phyloP scores from a whole-genome alignment of 1,140 invertebrate species.

The Wiebesia pumilae region DNA sequence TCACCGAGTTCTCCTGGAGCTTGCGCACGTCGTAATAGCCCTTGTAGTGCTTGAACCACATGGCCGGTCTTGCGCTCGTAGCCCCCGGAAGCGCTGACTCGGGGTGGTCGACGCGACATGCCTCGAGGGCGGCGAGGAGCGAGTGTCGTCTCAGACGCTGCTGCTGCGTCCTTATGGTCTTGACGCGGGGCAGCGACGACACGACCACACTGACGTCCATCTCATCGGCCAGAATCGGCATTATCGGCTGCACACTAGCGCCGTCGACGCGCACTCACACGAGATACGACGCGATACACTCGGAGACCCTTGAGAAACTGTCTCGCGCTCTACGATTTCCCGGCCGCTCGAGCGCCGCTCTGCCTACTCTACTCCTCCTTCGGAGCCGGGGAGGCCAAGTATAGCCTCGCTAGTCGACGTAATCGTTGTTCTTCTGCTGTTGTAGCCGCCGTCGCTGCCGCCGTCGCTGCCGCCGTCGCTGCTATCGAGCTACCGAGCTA shows the following conservation, averaged over 20 bases:
- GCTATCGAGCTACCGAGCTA: constrained; percentile 9
- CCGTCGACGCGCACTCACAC: constrained; percentile 14
- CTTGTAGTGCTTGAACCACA: constrained; percentile 68
- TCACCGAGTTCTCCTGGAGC: constrained; percentile 64
- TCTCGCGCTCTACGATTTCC: constrained; percentile 52
- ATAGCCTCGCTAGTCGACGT: constrained; percentile 58
- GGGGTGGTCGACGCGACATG: neutral
- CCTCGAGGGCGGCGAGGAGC: constrained; percentile 31
- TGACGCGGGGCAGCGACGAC: constrained; percentile 38
- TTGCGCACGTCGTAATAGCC: constrained; percentile 67
- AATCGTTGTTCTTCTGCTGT: neutral
- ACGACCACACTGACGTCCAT: constrained; percentile 14
- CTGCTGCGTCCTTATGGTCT: constrained; percentile 3
- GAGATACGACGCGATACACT: constrained; percentile 60
- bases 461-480: neutral
- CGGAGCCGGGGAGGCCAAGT: constrained; percentile 64
- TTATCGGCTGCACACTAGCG: neutral
- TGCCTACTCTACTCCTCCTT: constrained; percentile 51
- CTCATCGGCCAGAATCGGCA: constrained; percentile 25
- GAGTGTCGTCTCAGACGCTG: constrained; percentile 27
- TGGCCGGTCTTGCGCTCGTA: constrained; percentile 49
- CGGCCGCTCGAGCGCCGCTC: neutral
- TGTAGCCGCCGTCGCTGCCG: too few species aligned
- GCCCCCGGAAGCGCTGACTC: neutral
- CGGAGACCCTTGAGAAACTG: constrained; percentile 68